Conservation (phyloP, 1,140 invertebrate species). For the Atta texana region DNA sequence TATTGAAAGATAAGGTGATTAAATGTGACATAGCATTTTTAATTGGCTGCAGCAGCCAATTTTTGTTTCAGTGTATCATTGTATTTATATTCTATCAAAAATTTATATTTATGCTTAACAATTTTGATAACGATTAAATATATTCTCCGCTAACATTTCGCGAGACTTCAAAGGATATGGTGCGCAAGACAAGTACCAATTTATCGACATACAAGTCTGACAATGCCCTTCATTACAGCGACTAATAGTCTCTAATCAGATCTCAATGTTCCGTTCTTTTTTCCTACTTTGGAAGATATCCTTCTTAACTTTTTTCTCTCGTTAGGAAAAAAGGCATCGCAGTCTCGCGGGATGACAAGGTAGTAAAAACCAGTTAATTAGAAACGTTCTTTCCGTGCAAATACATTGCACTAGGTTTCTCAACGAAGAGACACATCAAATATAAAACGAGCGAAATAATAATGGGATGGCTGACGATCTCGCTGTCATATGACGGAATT, state of each 20-base stretch:
- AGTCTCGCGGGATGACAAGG: background rate
- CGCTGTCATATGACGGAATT: constrained; percentile 72
- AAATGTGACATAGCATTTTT: too few species aligned
- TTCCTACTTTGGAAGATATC: background rate
- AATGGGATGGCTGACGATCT: constrained; percentile 66
- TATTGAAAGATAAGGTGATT: too few species aligned
- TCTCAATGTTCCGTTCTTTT: constrained; percentile 45
- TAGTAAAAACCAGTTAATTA: constrained; percentile 37
- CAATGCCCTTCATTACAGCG: constrained; percentile 63
- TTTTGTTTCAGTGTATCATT: too few species aligned
- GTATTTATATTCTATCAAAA: too few species aligned
- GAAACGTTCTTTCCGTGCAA: constrained; percentile 13
- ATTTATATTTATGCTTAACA: background rate
- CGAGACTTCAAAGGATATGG: background rate
- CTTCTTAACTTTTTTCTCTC: constrained; percentile 21
- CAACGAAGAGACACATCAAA: constrained; percentile 51
- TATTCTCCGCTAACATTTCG: too few species aligned
- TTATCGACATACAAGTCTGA: constrained; percentile 60
- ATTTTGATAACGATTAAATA: constrained; percentile 3
- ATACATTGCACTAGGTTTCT: background rate
- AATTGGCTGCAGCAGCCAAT: too few species aligned
- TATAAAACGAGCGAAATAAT: constrained; percentile 67
- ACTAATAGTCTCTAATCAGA: constrained; percentile 70
- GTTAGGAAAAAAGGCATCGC: background rate
- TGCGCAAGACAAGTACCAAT: constrained; percentile 33